Evolutionary conservation across 2,797 vertebrate genomes (phyloP).

Genomic region (Masticophis lateralis): DNA sequence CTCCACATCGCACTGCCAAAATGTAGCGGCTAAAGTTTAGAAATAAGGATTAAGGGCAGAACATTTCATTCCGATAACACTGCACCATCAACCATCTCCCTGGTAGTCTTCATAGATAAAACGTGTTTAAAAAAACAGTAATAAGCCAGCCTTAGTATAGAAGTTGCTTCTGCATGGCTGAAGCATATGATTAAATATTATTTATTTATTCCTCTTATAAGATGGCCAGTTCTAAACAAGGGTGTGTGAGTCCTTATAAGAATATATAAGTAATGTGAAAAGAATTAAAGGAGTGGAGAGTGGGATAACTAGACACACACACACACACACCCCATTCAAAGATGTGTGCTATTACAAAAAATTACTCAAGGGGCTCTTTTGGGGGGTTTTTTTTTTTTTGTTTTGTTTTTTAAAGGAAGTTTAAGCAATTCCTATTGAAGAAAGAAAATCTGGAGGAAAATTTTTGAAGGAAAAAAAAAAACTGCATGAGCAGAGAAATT

Average conservation of each 20-base stretch:
- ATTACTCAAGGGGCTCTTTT: no score
- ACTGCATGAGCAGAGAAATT: not conserved
- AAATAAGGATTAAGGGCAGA: not conserved
- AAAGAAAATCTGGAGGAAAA: not conserved
- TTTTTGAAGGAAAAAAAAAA: not conserved
- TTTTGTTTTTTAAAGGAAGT: not conserved
- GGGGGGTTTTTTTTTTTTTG: not conserved
- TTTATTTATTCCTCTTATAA: not conserved
- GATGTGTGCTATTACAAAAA: not conserved
- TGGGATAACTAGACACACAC: not conserved
- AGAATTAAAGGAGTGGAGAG: not conserved
- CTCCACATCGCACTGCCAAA: not conserved
- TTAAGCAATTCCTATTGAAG: not conserved
- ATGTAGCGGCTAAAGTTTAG: not conserved
- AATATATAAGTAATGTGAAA: not conserved
- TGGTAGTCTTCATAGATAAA: not conserved
- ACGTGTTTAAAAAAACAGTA: not conserved
- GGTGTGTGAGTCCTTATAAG: not conserved
- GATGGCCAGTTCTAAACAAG: not conserved
- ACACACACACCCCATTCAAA: not conserved
- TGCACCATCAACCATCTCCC: not conserved
- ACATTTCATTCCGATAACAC: not conserved
- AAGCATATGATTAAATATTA: not conserved
- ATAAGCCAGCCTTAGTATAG: not conserved
- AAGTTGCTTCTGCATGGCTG: not conserved